Conservation (phyloP, 2,113 vertebrate genomes). For the Junco hyemalis region DNA sequence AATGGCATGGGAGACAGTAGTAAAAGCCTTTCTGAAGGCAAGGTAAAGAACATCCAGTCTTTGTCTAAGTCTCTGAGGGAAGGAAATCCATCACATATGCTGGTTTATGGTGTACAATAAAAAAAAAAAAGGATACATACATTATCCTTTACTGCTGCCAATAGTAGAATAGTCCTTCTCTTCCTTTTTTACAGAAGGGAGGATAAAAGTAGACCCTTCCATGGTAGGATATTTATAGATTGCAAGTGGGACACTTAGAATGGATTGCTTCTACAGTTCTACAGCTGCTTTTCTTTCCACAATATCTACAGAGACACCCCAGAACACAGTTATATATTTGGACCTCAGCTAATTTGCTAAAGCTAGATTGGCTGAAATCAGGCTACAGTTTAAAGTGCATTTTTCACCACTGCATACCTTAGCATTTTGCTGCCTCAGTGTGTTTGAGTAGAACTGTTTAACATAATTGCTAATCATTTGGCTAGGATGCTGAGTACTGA, state of each 20-base stretch:
- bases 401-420: slow-evolving; percentile 6
- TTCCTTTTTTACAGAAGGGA: neutral
- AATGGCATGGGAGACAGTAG: neutral
- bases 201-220: neutral
- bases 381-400: slow-evolving; percentile 1
- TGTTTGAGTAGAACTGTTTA: slow-evolving; percentile 12
- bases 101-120: neutral
- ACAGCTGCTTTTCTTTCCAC: neutral
- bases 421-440: neutral
- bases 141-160: neutral
- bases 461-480: slow-evolving; percentile 13
- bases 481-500: neutral
- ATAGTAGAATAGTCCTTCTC: neutral
- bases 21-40: neutral
- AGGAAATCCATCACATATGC: neutral
- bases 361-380: neutral
- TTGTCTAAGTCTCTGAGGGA: neutral
- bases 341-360: neutral
- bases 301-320: neutral
- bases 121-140: neutral
- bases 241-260: neutral
- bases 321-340: neutral
- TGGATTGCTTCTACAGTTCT: neutral
- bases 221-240: neutral
- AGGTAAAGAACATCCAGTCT: neutral